Conservation (phyloP, 2,888 invertebrate genomes). For the Chrysodeixis includens region DNA sequence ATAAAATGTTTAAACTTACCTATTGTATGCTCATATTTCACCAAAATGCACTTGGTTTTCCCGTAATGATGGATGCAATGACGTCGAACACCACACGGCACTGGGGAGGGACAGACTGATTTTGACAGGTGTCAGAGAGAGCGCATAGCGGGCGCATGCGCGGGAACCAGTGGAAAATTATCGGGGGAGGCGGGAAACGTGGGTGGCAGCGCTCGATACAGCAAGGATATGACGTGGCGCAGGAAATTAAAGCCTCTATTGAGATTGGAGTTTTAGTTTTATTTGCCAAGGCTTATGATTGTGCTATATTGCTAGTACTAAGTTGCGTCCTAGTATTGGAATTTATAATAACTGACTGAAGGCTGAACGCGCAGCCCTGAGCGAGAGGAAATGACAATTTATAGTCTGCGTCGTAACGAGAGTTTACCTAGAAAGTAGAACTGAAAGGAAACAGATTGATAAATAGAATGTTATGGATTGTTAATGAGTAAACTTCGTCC, state of each 20-base stretch:
- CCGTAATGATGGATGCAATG: slow-evolving; percentile 63
- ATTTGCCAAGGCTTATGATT: slow-evolving; percentile 27
- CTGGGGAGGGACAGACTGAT: slow-evolving; percentile 66
- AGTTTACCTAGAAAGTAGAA: not conserved
- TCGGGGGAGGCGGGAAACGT: slow-evolving; percentile 59
- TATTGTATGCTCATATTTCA: slow-evolving; percentile 73
- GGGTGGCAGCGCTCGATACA: slow-evolving; percentile 66
- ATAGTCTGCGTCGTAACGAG: not conserved
- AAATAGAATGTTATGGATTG: not conserved
- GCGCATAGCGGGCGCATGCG: slow-evolving; percentile 74
- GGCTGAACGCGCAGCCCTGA: not conserved
- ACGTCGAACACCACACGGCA: slow-evolving; percentile 72
- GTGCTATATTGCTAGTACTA: slow-evolving; percentile 19
- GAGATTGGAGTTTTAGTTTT: slow-evolving; percentile 41
- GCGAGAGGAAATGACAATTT: not conserved
- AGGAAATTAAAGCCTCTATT: slow-evolving; percentile 51
- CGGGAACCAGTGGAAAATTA: slow-evolving; percentile 60
- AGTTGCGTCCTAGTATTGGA: not conserved
- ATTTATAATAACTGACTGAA: not conserved
- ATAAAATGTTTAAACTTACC: slow-evolving; percentile 62
- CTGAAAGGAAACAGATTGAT: not conserved
- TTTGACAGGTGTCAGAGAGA: slow-evolving; percentile 83
- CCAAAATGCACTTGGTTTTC: slow-evolving; percentile 63
- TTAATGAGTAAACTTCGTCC: not conserved
- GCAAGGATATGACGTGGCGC: slow-evolving; percentile 58